Conservation (phyloP, 2,113 vertebrate genomes). For the Mungos mungo region DNA sequence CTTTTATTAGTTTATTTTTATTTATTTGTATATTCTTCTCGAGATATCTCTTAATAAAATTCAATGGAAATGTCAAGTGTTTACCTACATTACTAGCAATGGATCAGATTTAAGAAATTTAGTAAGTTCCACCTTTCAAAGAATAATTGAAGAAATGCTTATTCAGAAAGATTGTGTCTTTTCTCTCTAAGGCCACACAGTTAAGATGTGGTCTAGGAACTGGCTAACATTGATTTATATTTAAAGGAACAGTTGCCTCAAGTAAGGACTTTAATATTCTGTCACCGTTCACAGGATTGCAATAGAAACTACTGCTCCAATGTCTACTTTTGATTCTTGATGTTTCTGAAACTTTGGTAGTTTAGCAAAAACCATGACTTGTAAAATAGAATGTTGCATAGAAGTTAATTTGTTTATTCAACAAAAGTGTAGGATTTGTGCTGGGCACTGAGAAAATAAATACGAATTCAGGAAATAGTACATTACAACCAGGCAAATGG, state of each 20-base stretch:
- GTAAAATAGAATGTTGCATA: neutral
- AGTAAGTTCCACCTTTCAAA: neutral
- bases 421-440: neutral
- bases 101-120: neutral
- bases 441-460: neutral
- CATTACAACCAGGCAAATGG: neutral
- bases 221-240: neutral
- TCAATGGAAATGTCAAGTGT: neutral
- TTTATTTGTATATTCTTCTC: neutral
- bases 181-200: neutral
- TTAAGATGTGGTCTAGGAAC: neutral
- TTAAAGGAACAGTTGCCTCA: neutral
- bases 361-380: neutral
- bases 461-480: neutral
- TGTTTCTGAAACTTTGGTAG: conserved; percentile 32
- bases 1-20: neutral
- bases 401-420: conserved; percentile 18
- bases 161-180: neutral
- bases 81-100: neutral
- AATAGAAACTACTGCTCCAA: neutral
- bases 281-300: neutral
- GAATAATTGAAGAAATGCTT: neutral
- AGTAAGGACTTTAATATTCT: neutral
- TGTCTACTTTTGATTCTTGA: neutral
- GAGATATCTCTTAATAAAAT: neutral